Conservation (phyloP, 2,797 vertebrate genomes). For the Urophycis tenuis region DNA sequence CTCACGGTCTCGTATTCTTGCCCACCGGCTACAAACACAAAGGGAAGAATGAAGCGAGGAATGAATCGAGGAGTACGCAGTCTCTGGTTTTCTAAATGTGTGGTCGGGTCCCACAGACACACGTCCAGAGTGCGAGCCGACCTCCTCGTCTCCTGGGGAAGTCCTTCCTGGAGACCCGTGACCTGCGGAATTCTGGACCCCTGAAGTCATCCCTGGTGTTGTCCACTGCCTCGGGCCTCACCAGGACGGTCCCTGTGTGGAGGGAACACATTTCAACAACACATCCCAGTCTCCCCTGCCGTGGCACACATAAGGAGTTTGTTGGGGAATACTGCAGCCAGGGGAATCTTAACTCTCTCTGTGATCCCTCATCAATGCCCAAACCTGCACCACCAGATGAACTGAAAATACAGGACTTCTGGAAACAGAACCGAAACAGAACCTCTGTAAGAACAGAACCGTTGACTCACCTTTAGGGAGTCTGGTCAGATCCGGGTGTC, state of each 20-base stretch:
- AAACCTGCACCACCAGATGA: background rate
- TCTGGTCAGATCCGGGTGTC: conserved; percentile 79
- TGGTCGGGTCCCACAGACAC: background rate
- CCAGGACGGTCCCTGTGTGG: conserved; percentile 85
- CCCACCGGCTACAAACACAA: conserved; percentile 68
- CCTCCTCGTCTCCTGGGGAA: conserved; percentile 86
- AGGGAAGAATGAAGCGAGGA: background rate
- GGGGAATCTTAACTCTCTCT: background rate
- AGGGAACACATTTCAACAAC: background rate
- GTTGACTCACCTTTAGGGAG: conserved; percentile 85
- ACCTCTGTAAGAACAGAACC: background rate
- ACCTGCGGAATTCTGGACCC: conserved; percentile 94
- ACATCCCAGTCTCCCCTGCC: background rate
- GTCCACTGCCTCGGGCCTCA: conserved; percentile 90
- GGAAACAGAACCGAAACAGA: no score
- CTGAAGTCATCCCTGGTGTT: conserved; percentile 97
- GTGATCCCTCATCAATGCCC: background rate
- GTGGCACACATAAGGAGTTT: background rate
- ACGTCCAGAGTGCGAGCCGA: conserved; percentile 49
- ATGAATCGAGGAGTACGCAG: no score
- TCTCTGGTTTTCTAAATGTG: background rate
- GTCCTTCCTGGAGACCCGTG: conserved; percentile 75
- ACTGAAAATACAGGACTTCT: background rate
- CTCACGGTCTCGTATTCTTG: conserved; percentile 87
- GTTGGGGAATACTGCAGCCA: background rate